phyloP scores from a whole-genome alignment of 2,797 vertebrate genomes.

The Acanthurus leucopareius region DNA sequence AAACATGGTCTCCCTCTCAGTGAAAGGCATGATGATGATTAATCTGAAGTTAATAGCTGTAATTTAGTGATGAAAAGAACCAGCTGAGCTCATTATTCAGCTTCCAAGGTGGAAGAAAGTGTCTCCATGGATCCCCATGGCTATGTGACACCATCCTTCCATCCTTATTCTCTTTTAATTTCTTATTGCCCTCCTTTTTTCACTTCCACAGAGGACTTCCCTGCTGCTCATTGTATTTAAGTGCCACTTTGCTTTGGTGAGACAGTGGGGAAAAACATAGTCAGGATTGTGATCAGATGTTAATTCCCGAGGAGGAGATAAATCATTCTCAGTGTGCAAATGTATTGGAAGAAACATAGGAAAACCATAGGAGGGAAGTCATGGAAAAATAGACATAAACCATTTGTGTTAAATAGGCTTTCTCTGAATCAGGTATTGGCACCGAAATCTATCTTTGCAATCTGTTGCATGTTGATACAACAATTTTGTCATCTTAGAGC shows the following conservation, averaged over 20 bases:
- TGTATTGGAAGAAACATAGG: constrained; percentile 11
- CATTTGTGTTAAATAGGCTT: not conserved
- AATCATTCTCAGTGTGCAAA: constrained; percentile 17
- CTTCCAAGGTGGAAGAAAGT: constrained; percentile 28
- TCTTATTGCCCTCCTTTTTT: constrained; percentile 22
- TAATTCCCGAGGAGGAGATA: constrained; percentile 31
- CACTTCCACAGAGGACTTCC: constrained; percentile 14
- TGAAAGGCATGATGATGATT: constrained; percentile 56
- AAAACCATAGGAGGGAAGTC: constrained; percentile 5
- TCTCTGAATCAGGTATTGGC: not conserved
- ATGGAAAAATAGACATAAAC: constrained; percentile 19
- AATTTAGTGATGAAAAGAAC: constrained; percentile 60
- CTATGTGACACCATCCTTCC: constrained; percentile 49
- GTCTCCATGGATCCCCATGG: constrained; percentile 17
- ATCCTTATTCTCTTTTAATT: constrained; percentile 32
- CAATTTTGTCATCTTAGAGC: constrained; percentile 9
- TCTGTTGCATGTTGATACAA: constrained; percentile 24
- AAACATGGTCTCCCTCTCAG: constrained; percentile 20
- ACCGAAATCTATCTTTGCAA: not conserved
- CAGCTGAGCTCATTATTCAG: constrained; percentile 48
- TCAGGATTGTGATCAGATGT: constrained; percentile 43
- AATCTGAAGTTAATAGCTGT: constrained; percentile 57
- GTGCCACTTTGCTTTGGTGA: constrained; percentile 24
- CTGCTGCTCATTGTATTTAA: constrained; percentile 12
- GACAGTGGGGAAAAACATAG: constrained; percentile 33